Base-by-base conservation (phyloP, 2,797 vertebrate species). In the Etheostoma perlongum region DNA sequence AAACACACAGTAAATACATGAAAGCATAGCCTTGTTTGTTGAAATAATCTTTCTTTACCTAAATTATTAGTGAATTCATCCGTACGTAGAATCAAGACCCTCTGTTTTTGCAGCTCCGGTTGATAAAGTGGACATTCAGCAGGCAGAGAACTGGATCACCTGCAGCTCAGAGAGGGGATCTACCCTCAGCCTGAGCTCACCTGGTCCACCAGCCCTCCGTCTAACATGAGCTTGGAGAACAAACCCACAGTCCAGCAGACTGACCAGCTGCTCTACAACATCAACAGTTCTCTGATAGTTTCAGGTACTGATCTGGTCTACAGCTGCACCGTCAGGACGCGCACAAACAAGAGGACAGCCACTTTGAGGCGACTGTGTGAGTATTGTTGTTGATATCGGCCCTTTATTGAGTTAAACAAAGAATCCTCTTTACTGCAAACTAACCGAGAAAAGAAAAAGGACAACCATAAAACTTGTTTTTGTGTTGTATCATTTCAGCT, bases 131-230 rank as follows among this genome's bases (percentile, higher is more conserved):
- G 1, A 79, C n/a, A 63, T 93, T 3, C 19, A 23, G 30, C 53
- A 69, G 30, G 72, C 2, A 21, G 42, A 15, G 58, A 65, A 87
- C 13, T 62, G 21, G 19, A 49, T 91, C 30, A 78, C 5, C 27
- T 93, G 90, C 82, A 75, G 30, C 33, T 84, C 83, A 46, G 70
- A 46, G 70, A 68, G 13, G 71, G 68, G 40, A 76, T 92, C 83
- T 92, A 89, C 72, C 90, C 91, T 14, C 0, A 64, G 62, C 93
- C 93, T 12, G 0, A 33, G 1, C 63, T 93, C 65, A 62, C 15
- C 53, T 94, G 91, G 92, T 74, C 67, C 33, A 67, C 60, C 61
- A 52, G n/a, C 0, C 62, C 59, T 48, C 44, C 1, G 0, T 15
- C 62, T 25, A 27, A 1, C 14, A 1, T 16, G 4, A 1, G 0